Conservation (phyloP, 2,888 invertebrate genomes). For the Monoplex corrugatus region DNA sequence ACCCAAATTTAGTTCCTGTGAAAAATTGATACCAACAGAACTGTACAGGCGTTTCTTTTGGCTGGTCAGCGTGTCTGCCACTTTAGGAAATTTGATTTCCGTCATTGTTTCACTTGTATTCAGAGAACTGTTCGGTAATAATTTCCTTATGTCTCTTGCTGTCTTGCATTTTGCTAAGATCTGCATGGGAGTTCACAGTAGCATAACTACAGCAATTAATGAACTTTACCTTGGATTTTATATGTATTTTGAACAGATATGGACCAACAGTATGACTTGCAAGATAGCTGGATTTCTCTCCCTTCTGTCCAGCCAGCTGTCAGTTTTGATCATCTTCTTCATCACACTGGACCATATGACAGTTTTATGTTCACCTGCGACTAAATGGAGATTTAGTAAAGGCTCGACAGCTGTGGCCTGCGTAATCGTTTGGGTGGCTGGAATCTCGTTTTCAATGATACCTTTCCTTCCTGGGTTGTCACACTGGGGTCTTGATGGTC, state of each 20-base stretch:
- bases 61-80: not conserved
- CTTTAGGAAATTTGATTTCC: not conserved
- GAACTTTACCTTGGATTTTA: not conserved
- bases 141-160: not conserved
- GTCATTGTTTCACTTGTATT: not conserved
- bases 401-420: not conserved
- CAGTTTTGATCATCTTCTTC: not conserved
- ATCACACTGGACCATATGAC: not conserved
- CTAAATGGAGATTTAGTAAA: not conserved
- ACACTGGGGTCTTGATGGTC: not conserved
- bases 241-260: not conserved
- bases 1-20: not conserved
- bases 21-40: not conserved
- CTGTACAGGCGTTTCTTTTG: not conserved
- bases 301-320: not conserved
- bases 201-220: not conserved
- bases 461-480: slow-evolving; percentile 7
- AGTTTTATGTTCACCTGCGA: not conserved
- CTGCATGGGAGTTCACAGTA: not conserved
- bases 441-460: not conserved
- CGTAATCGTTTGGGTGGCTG: not conserved
- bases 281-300: not conserved
- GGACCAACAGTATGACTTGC: not conserved
- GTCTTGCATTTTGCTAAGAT: not conserved
- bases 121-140: not conserved